These are phyloP conservation scores for Eriosoma lanigerum DNA, from an alignment of 1,140 invertebrate genomes.

Conservation along the genomic window DNA sequence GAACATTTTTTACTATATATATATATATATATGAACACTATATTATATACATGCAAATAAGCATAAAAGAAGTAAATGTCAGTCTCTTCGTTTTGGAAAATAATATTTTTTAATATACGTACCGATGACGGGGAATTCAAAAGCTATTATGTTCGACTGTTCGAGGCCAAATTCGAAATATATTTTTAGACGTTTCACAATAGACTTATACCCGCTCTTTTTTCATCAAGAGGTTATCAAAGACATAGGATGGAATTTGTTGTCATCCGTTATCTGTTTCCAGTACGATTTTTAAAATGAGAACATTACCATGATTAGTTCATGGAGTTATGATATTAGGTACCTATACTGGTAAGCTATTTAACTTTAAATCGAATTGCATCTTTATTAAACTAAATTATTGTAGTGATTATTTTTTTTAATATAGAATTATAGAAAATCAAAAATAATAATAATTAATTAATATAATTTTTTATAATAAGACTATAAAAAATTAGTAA, in stretches of 20 bases:
- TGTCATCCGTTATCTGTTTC: conserved; percentile 10
- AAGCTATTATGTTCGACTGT: conserved; percentile 11
- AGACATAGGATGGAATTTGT: conserved; percentile 12
- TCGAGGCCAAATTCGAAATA: conserved; percentile 40
- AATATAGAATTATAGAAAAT: too few relatives aligned
- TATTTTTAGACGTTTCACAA: conserved; percentile 38
- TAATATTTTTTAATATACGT: conserved; percentile 47
- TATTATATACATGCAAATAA: not conserved
- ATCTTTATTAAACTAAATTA: too few relatives aligned
- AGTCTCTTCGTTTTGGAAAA: conserved; percentile 13
- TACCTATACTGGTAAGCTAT: too few relatives aligned
- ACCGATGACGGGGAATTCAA: conserved; percentile 35
- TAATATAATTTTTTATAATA: too few relatives aligned
- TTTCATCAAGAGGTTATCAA: conserved; percentile 41
- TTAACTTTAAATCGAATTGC: too few relatives aligned
- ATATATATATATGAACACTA: conserved; percentile 3
- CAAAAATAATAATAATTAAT: too few relatives aligned
- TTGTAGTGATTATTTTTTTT: too few relatives aligned
- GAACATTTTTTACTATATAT: not conserved
- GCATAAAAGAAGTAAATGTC: conserved; percentile 28
- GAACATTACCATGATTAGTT: conserved; percentile 40
- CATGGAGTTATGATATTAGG: too few relatives aligned
- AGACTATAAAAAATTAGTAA: too few relatives aligned
- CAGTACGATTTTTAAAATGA: not conserved
- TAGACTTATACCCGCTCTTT: conserved; percentile 38